Evolutionary conservation across 2,797 vertebrate genomes (phyloP).

Genomic region (Xenentodon cancila): DNA sequence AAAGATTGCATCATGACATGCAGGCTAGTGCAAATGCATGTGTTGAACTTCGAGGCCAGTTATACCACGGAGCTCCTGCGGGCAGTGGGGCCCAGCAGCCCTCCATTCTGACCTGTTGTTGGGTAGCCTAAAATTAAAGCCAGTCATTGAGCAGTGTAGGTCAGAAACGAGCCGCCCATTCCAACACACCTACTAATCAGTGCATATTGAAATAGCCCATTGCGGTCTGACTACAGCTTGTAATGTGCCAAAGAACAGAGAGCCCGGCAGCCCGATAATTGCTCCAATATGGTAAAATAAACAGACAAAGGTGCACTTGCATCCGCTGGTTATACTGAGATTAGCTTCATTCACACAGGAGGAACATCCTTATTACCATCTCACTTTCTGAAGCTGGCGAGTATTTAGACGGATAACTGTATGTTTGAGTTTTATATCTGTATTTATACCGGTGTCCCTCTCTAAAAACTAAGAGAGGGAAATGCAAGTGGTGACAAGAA

Average conservation of each 20-base stretch:
- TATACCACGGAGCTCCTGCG: slow-evolving; percentile 32
- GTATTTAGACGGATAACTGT: not conserved
- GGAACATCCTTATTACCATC: not conserved
- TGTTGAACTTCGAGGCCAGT: no score
- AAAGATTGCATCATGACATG: no score
- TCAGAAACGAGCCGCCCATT: slow-evolving; percentile 58
- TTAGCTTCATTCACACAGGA: not conserved
- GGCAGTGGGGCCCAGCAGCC: slow-evolving; percentile 55
- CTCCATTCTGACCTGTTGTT: slow-evolving; percentile 50
- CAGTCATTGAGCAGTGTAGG: slow-evolving; percentile 58
- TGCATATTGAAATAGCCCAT: slow-evolving; percentile 68
- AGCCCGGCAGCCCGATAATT: slow-evolving; percentile 61
- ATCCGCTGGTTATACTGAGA: slow-evolving; percentile 6
- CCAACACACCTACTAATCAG: slow-evolving; percentile 78
- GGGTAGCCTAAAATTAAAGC: slow-evolving; percentile 72
- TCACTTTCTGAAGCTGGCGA: not conserved
- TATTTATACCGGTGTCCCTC: slow-evolving; percentile 2
- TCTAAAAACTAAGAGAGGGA: slow-evolving; percentile 14
- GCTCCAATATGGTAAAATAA: slow-evolving; percentile 57
- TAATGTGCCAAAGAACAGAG: slow-evolving; percentile 41
- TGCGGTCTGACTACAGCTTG: slow-evolving; percentile 60
- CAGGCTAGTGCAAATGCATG: no score
- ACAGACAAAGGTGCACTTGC: slow-evolving; percentile 28
- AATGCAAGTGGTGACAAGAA: slow-evolving; percentile 3
- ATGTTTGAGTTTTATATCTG: no score